Base-by-base conservation (phyloP, 2,797 vertebrate species). In the Toxotes lorentzi region DNA sequence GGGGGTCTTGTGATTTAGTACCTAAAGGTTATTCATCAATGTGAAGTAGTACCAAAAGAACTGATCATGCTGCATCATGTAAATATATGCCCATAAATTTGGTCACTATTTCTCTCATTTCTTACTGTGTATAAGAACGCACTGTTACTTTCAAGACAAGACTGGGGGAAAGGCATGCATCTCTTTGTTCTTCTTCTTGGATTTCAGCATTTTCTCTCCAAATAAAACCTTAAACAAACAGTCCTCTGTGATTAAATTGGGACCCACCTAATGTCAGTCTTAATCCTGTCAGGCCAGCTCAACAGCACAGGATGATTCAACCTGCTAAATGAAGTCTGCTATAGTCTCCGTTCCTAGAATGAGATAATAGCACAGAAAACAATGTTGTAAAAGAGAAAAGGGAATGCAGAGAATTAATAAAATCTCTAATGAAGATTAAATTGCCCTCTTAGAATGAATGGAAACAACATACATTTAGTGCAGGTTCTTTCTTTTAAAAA, bases 1-100 rank as follows among this genome's bases (percentile, higher is more conserved):
- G 6, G 7, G 6, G 40, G 16, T 30, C 23, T 68, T 56, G 16
- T 74, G 47, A 70, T 59, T 61, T 32, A 21, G 34, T 58, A 23
- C 47, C 35, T 65, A 40, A 56, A 70, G 58, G 34, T n/a, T 12
- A 59, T 54, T 67, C 12, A 73, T 79, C 38, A 65, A 16, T 30
- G 10, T 56, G 47, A 63, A 32, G 0, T 1, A 70, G 21, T 14
- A 23, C 23, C 41, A 19, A 73, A 54, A 23, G 30, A 53, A 66
- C 40, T 13, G 14, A 77, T 76, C 48, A 63, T 19, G n/a, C n/a
- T 65, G 56, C 23, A 67, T 70, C 65, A 48, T 27, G 21, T 73
- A 73, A 79, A 70, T 34, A 57, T 17, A 47, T 5, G 17, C 35
- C 9, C 7, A 60, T 68, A 59, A 48, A 60, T 50, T 59, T 35